These are phyloP conservation scores for Drosophila biarmipes DNA, from an alignment of 1,140 invertebrate genomes.

Conservation along the genomic window DNA sequence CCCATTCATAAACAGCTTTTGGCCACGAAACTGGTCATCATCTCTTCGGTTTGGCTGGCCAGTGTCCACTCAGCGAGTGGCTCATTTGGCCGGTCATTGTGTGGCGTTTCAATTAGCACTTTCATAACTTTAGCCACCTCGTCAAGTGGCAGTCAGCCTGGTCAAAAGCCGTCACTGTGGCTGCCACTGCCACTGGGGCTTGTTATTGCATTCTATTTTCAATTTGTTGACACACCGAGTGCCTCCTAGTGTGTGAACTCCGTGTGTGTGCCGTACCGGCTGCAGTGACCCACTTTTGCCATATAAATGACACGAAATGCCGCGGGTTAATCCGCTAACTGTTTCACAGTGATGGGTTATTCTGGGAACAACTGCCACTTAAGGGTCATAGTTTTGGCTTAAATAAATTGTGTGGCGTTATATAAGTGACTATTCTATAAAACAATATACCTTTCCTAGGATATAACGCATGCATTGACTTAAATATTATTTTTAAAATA, in stretches of 20 bases:
- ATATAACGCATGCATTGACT: no score
- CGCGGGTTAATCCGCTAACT: constrained; percentile 56
- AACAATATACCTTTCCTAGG: no score
- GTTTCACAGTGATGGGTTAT: constrained; percentile 38
- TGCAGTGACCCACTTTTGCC: constrained; percentile 66
- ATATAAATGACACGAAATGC: constrained; percentile 47
- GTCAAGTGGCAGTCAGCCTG: constrained; percentile 40
- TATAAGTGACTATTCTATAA: no score
- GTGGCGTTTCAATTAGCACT: constrained; percentile 70
- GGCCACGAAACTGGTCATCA: constrained; percentile 35
- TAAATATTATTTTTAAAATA: no score
- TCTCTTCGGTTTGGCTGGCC: constrained; percentile 6
- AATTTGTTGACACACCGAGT: constrained; percentile 58
- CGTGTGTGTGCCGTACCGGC: constrained; percentile 8
- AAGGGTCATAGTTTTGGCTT: neutral
- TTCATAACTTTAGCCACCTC: constrained; percentile 54
- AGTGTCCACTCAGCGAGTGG: constrained; percentile 27
- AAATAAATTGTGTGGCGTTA: neutral
- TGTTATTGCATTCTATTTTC: constrained; percentile 66
- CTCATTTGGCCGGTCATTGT: constrained; percentile 47
- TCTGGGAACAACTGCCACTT: constrained; percentile 12
- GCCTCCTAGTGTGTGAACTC: constrained; percentile 23
- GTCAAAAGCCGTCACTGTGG: constrained; percentile 18
- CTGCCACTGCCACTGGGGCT: constrained; percentile 32
- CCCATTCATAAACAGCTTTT: constrained; percentile 66